Base-by-base conservation (phyloP, 2,797 vertebrate genomes). In the Sebastes cheni region DNA sequence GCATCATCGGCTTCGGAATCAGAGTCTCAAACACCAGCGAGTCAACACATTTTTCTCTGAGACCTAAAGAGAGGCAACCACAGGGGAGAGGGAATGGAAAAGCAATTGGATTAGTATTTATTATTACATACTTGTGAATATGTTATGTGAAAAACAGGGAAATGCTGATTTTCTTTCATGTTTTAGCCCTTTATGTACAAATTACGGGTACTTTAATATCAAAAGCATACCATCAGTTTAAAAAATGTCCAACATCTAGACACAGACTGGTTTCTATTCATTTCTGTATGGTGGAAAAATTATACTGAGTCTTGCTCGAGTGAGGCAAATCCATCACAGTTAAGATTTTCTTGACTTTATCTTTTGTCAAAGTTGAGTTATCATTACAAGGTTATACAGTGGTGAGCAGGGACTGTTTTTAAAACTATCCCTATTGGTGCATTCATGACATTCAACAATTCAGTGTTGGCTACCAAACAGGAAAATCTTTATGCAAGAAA, bases 1-100 rank as follows among this genome's bases (percentile, higher is more conserved):
- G 97, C 97, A 98, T 97, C 98, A 99, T 98, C 55, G 98, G 97
- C 93, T 98, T 99, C 54, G 98, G 98, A 80, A 99, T 95, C 39
- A 99, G 95, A 0, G 98, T 99, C 94, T 99, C 98, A 0, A 99
- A 99, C 87, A 99, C 98, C 87, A 99, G 94, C 27, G 97, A 97
- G 94, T 99, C 98, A 52, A 98, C 97, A 0, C 97, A 97, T 86
- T 97, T 98, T 89, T 99, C 98, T 90, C 92, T 96, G 78, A 99
- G 94, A 86, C 98, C 98, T 99, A 36, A 1, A 68, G 16, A 36
- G 23, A 25, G 52, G 16, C 6, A 81, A 34, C 80, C 22, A 80
- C 3, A 55, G 5, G 1, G 4, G 10, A 16, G 18, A 58, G 2
- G 30, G 27, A 32, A 1, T 34, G 27, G 12, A 46, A 3, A 65